These are phyloP conservation scores for Tillus elongatus DNA, from an alignment of 2,888 invertebrate species.

Conservation along the genomic window DNA sequence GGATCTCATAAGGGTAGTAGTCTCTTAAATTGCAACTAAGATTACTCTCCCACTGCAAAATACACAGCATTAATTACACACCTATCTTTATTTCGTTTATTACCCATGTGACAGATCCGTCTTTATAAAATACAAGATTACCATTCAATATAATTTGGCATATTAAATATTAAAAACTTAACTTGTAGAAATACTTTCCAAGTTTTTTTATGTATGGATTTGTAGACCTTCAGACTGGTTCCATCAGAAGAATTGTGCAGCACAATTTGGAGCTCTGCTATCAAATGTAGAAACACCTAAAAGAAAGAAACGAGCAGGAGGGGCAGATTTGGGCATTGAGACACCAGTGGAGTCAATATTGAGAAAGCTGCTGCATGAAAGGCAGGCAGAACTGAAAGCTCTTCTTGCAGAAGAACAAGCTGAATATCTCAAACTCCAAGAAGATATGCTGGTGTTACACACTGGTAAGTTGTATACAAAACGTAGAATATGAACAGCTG, in stretches of 20 bases:
- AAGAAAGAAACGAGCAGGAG: conserved; percentile 63
- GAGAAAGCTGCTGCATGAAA: conserved; percentile 64
- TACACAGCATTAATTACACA: no score
- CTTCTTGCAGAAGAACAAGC: conserved; percentile 61
- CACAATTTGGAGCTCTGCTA: conserved; percentile 74
- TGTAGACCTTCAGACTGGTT: conserved; percentile 83
- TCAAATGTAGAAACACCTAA: conserved; percentile 79
- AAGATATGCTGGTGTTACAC: conserved; percentile 49
- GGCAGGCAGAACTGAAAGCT: conserved; percentile 67
- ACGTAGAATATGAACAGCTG: no score
- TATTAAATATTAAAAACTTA: no score
- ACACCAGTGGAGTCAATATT: conserved; percentile 74
- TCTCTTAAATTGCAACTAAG: no score
- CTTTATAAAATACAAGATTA: no score
- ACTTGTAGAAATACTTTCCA: no score
- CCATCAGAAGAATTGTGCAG: conserved; percentile 82
- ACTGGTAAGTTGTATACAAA: conserved; percentile 42
- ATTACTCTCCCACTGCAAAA: no score
- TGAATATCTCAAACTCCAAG: conserved; percentile 63
- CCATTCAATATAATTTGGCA: no score
- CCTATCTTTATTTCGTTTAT: no score
- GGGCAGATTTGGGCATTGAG: conserved; percentile 46
- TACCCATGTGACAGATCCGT: no score
- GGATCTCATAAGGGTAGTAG: no score
- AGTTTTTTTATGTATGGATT: no score